phyloP scores from a whole-genome alignment of 2,888 invertebrate species.

The Ichneumoninae sp. region DNA sequence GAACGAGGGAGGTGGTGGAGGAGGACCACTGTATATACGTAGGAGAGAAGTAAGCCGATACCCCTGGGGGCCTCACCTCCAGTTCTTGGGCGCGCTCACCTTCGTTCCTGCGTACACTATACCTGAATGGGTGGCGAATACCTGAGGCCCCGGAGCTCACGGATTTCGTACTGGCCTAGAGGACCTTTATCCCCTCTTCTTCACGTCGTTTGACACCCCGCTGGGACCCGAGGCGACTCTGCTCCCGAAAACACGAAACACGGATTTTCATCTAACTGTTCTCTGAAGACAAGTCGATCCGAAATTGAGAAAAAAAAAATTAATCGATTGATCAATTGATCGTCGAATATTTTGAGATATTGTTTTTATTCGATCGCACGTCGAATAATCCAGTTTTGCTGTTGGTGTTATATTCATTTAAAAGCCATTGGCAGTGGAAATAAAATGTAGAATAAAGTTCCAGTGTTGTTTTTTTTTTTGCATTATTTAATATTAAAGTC shows the following conservation, averaged over 20 bases:
- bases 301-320: too few species aligned
- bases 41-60: conserved; percentile 79
- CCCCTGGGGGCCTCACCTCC: conserved; percentile 71
- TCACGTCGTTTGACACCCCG: conserved; percentile 52
- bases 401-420: too few species aligned
- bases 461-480: too few species aligned
- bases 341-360: too few species aligned
- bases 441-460: too few species aligned
- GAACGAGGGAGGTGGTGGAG: conserved; percentile 27
- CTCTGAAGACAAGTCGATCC: not conserved
- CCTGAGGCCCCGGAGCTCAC: conserved; percentile 60
- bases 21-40: conserved; percentile 39
- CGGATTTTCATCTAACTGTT: not conserved
- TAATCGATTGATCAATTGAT: too few species aligned
- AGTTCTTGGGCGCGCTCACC: conserved; percentile 66
- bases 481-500: too few species aligned
- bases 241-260: conserved; percentile 20
- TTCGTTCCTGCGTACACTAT: conserved; percentile 64
- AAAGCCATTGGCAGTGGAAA: too few species aligned
- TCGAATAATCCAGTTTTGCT: too few species aligned
- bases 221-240: conserved; percentile 41
- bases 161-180: conserved; percentile 51
- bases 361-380: too few species aligned
- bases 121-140: conserved; percentile 71
- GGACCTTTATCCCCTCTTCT: conserved; percentile 37